Evolutionary conservation across 2,113 vertebrate genomes (phyloP).

Genomic region (Epinephelus fuscoguttatus): DNA sequence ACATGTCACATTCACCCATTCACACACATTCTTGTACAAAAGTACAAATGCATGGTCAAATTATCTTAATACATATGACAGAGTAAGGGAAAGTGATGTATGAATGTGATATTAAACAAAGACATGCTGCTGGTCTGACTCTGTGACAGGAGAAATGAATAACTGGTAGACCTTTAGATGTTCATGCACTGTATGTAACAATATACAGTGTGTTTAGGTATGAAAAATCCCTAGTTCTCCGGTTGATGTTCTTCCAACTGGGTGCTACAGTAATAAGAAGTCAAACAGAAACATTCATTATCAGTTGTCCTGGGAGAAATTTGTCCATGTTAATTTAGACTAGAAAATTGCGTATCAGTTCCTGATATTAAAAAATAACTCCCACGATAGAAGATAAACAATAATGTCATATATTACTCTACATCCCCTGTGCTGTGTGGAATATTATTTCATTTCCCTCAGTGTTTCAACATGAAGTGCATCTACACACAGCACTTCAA

Average conservation of each 20-base stretch:
- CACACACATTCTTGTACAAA: too few relatives aligned
- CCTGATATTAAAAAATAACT: constrained; percentile 58
- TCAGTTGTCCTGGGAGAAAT: constrained; percentile 30
- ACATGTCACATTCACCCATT: too few relatives aligned
- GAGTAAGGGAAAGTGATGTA: too few relatives aligned
- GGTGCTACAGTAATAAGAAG: not conserved
- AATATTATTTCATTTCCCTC: constrained; percentile 49
- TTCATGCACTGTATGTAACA: not conserved
- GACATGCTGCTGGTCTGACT: not conserved
- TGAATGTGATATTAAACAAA: not conserved
- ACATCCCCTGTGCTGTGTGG: constrained; percentile 45
- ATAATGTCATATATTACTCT: constrained; percentile 64
- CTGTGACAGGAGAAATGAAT: not conserved
- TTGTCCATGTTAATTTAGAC: constrained; percentile 27
- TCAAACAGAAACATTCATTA: constrained; percentile 17
- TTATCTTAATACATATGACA: not conserved
- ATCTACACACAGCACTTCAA: constrained; percentile 40
- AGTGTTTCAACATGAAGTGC: constrained; percentile 29
- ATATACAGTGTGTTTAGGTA: not conserved
- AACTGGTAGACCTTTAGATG: not conserved
- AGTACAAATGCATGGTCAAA: not conserved
- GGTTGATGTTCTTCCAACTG: not conserved
- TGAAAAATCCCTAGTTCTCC: not conserved
- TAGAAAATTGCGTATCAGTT: constrained; percentile 21
- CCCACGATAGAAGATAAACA: constrained; percentile 47